Percentiles rank a stretch among this genome's conserved stretches.
Conservation (phyloP, 2,797 vertebrate species). For the Phalanger gymnotis region DNA sequence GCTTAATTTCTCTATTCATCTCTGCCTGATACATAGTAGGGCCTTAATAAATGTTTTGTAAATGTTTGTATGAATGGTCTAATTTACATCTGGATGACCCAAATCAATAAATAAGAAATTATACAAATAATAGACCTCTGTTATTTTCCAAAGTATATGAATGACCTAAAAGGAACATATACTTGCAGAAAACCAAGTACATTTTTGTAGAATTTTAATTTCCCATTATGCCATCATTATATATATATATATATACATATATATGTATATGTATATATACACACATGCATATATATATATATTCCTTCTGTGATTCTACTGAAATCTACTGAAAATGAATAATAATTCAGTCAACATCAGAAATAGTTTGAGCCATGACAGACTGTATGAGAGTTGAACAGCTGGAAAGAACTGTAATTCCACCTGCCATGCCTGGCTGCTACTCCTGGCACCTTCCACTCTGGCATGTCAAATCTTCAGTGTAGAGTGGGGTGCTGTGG, state of each 20-base stretch:
- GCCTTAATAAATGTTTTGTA: background rate
- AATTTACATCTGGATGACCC: background rate
- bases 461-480: background rate
- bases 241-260: background rate
- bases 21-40: background rate
- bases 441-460: background rate
- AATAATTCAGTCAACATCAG: conserved; percentile 21
- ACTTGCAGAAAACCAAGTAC: background rate
- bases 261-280: too few species aligned
- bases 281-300: too few species aligned
- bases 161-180: background rate
- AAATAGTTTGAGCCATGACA: background rate
- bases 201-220: too few species aligned
- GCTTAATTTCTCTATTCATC: background rate
- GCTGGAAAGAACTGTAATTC: background rate
- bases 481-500: conserved; percentile 20
- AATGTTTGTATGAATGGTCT: background rate
- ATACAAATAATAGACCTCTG: background rate
- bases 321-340: conserved; percentile 15
- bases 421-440: background rate
- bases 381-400: background rate
- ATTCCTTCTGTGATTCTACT: conserved; percentile 2
- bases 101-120: conserved; percentile 13
- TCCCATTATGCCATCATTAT: background rate
- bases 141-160: conserved; percentile 25